Percentiles rank a stretch among this genome's conserved stretches.
phyloP scores from a whole-genome alignment of 1,140 invertebrate genomes.

The Brachionus manjavacas region DNA sequence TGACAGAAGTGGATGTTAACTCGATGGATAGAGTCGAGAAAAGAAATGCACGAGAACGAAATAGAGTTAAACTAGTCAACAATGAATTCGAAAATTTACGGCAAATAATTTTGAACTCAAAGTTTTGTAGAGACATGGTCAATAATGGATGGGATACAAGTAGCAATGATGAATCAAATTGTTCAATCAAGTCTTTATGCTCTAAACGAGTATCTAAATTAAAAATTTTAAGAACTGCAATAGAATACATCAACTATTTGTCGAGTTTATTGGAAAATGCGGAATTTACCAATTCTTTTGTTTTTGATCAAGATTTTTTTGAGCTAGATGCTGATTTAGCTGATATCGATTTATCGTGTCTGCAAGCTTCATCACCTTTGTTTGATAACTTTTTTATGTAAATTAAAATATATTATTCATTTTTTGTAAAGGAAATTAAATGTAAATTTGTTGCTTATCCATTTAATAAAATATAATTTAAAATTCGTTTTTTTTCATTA shows the following conservation, averaged over 20 bases:
- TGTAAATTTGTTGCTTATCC: not conserved
- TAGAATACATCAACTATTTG: constrained; percentile 34
- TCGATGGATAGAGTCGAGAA: constrained; percentile 10
- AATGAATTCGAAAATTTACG: constrained; percentile 38
- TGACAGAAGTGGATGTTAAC: not conserved
- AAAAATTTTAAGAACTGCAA: constrained; percentile 8
- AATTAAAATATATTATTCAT: not conserved
- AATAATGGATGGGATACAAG: not conserved
- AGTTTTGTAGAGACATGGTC: not conserved
- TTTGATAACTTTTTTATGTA: not conserved
- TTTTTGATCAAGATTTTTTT: not conserved
- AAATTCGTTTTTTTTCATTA: not conserved
- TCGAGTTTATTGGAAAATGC: not conserved
- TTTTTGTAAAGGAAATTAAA: not conserved
- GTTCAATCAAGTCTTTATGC: not conserved
- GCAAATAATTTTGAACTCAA: not conserved
- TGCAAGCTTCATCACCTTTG: not conserved
- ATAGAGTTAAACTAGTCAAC: constrained; percentile 20
- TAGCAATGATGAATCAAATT: not conserved
- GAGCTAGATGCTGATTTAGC: not conserved
- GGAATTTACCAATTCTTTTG: not conserved
- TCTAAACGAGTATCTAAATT: constrained; percentile 3
- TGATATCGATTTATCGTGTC: not conserved
- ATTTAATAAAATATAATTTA: not conserved
- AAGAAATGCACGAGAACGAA: constrained; percentile 28